Percentiles rank a stretch among this genome's conserved stretches.
These are phyloP conservation scores for Mus spretus DNA, from an alignment of 2,797 vertebrate species.

Conservation along the genomic window DNA sequence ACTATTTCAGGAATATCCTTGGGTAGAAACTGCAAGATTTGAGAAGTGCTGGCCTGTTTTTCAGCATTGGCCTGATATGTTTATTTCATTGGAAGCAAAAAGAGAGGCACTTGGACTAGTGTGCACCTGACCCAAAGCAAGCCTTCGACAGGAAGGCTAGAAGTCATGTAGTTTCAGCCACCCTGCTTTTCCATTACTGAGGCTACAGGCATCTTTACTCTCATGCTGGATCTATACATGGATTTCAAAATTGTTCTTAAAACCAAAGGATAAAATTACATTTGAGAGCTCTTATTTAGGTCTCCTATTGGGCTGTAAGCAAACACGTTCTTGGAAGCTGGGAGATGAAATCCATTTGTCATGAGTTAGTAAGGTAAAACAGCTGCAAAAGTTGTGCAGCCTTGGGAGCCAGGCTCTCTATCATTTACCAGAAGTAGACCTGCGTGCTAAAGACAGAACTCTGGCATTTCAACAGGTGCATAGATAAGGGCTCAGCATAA, in stretches of 20 bases:
- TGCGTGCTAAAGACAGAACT: not conserved
- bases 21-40: not conserved
- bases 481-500: not conserved
- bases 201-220: not conserved
- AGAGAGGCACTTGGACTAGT: not conserved
- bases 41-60: not conserved
- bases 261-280: conserved; percentile 61
- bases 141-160: not conserved
- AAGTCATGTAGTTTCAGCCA: not conserved
- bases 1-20: conserved; percentile 11
- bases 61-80: not conserved
- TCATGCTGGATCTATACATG: conserved; percentile 62
- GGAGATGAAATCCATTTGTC: conserved; percentile 42
- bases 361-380: not conserved
- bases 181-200: conserved; percentile 54
- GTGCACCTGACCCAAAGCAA: not conserved
- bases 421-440: not conserved
- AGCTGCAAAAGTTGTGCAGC: not conserved
- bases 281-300: conserved; percentile 42
- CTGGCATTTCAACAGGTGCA: not conserved
- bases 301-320: conserved; percentile 61
- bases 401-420: not conserved
- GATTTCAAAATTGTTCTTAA: conserved; percentile 68
- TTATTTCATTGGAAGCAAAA: not conserved
- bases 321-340: conserved; percentile 38